These are phyloP conservation scores for Bovichtus diacanthus DNA, from an alignment of 2,797 vertebrate species.

Conservation along the genomic window DNA sequence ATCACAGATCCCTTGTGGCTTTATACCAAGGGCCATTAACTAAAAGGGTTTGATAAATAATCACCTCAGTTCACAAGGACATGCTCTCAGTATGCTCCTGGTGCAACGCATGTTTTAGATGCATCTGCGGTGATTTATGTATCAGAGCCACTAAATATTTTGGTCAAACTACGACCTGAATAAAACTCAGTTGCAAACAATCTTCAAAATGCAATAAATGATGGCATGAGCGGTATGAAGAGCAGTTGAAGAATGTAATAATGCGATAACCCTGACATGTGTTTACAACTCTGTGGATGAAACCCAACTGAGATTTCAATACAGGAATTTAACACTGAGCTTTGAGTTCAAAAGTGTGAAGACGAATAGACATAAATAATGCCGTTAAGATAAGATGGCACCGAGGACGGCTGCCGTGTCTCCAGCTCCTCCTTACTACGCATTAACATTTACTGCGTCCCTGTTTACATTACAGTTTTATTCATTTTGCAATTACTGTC, in stretches of 20 bases:
- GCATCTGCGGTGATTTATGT: constrained; percentile 7
- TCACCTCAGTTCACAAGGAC: constrained; percentile 35
- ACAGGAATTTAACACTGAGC: neutral
- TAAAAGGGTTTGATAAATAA: constrained; percentile 50
- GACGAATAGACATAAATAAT: neutral
- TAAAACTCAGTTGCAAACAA: neutral
- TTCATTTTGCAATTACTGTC: no score
- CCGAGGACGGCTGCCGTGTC: neutral
- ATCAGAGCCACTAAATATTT: neutral
- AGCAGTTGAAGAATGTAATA: constrained; percentile 36
- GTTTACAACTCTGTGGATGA: constrained; percentile 18
- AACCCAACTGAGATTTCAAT: constrained; percentile 18
- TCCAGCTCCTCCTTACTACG: neutral
- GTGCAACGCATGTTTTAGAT: constrained; percentile 15
- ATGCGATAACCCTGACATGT: constrained; percentile 14
- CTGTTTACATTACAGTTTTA: no score
- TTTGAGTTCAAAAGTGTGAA: constrained; percentile 6
- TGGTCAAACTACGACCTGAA: constrained; percentile 2
- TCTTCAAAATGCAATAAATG: neutral
- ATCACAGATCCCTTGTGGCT: constrained; percentile 24
- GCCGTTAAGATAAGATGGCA: neutral
- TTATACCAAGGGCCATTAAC: constrained; percentile 20
- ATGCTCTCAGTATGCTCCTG: constrained; percentile 3
- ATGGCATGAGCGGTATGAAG: constrained; percentile 12
- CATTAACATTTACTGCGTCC: neutral